A percentile compares a stretch with the other conserved stretches of the same genome.
Evolutionary conservation across 2,797 vertebrate genomes (phyloP).

Genomic region (Parauchenoglanis punctatus): DNA sequence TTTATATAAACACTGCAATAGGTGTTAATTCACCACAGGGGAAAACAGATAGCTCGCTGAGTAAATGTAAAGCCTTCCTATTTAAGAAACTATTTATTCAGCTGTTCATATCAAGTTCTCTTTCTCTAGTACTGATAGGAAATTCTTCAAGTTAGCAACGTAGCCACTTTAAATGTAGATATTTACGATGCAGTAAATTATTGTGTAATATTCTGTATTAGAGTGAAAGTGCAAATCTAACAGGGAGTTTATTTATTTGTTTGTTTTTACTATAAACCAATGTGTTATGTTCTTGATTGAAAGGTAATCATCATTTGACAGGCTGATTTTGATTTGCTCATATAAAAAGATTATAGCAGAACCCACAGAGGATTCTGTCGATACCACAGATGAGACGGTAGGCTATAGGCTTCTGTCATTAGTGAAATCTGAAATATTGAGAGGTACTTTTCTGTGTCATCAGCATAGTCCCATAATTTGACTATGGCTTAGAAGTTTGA

Average conservation of each 20-base stretch:
- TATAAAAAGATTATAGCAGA: constrained; percentile 8
- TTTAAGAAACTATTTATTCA: constrained; percentile 37
- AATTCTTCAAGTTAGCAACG: not conserved
- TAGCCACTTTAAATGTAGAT: not conserved
- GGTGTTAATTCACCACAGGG: constrained; percentile 16
- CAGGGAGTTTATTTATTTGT: not conserved
- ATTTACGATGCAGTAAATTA: not conserved
- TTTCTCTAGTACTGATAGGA: constrained; percentile 11
- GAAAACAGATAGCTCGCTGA: constrained; percentile 51
- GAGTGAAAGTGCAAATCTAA: not conserved
- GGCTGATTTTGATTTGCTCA: too few species aligned
- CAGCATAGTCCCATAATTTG: constrained; percentile 51
- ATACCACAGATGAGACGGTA: constrained; percentile 3
- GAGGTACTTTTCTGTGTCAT: constrained; percentile 48
- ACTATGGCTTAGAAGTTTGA: constrained; percentile 58
- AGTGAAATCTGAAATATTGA: constrained; percentile 38
- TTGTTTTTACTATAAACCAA: not conserved
- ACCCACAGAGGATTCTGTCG: not conserved
- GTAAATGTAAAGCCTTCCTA: constrained; percentile 43
- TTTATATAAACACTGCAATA: not conserved
- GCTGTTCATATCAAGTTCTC: constrained; percentile 39
- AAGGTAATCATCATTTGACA: constrained; percentile 1
- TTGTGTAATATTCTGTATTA: not conserved
- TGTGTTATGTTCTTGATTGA: not conserved
- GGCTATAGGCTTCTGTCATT: constrained; percentile 33